These are phyloP conservation scores for Sepioteuthis lessoniana DNA, from an alignment of 2,888 invertebrate genomes.

Conservation along the genomic window DNA sequence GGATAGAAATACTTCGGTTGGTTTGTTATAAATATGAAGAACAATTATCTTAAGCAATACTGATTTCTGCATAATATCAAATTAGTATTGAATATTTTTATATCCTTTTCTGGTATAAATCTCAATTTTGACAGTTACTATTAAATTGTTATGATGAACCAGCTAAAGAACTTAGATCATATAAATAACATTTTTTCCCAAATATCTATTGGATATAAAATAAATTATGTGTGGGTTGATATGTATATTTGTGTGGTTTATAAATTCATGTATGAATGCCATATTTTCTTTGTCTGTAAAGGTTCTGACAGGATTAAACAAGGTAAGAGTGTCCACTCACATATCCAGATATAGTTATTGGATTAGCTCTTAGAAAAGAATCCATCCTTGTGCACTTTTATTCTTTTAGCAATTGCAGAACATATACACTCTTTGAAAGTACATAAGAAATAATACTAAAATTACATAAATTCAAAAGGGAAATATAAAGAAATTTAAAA, in stretches of 20 bases:
- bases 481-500: no score
- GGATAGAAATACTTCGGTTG: no score
- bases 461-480: background rate
- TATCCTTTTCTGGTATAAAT: no score
- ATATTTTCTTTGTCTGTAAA: slow-evolving; percentile 14
- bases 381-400: background rate
- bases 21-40: no score
- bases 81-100: no score
- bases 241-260: background rate
- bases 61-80: no score
- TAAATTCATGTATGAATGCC: background rate
- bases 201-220: no score
- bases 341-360: background rate
- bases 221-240: background rate
- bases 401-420: background rate
- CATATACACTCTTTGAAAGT: background rate
- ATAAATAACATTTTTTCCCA: no score
- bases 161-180: no score
- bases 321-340: background rate
- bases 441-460: background rate
- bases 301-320: slow-evolving; percentile 23
- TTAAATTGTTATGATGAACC: background rate
- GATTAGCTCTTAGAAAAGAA: background rate
- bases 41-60: no score
- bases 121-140: background rate